Base-by-base conservation (phyloP, 2,888 invertebrate species). In the Yponomeuta evonymella region DNA sequence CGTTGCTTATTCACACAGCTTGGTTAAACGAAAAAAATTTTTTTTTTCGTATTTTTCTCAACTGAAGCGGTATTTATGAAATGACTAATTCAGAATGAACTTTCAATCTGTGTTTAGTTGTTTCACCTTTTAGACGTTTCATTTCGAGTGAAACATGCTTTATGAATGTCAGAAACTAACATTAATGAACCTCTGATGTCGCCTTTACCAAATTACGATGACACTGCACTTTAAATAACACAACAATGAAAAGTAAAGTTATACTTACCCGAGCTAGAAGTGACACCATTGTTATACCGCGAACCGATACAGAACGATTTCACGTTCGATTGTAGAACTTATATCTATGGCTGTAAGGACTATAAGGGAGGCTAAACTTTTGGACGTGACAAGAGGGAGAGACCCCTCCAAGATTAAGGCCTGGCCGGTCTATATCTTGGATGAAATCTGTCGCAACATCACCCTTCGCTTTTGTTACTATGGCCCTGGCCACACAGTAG, bases 351-450 rank as follows among this genome's bases (percentile, higher is more conserved):
- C 12, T 15, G 51, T 58, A 58, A 58, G 51, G 15, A 58, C 51
- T 15, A 58, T 15, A 15, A 58, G 51, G 15, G 51, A 2, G 2
- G 5, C 51, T 5, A 43, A 43, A 43, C 12, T 58, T 58, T 12
- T 15, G 51, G 51, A 1, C 12, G 51, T 58, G 15, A 12, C 33
- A 30, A 29, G 81, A 83, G 81, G 77, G 78, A 76, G 75, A 76
- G 79, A 81, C 79, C 79, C 75, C 73, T 66, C 73, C 72, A 76
- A 79, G 79, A 79, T 77, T 78, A 76, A 74, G 75, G 80, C 77
- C 78, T 79, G 78, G 78, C 73, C 79, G 77, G 78, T 72, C 75
- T 77, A 75, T 78, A 76, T 58, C 51, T 58, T 77, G 70, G 72
- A 67, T 71, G 76, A 79, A 80, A 80, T 79, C 65, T 65, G 51